phyloP scores from a whole-genome alignment of 2,113 vertebrate genomes.

The Phoxinus phoxinus region DNA sequence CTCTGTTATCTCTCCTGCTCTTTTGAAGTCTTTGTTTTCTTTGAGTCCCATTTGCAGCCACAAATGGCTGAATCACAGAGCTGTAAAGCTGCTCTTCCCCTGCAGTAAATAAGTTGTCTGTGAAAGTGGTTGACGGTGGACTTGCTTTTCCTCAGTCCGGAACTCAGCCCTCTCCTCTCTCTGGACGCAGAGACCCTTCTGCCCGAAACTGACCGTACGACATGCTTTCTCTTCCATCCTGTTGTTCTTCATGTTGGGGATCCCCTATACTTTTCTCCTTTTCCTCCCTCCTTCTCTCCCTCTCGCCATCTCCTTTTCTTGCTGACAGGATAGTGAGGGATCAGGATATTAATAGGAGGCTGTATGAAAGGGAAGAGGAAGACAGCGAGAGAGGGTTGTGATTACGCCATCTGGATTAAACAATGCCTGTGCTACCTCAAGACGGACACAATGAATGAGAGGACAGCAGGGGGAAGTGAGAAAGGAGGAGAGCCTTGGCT shows the following conservation, averaged over 20 bases:
- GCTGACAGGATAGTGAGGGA: slow-evolving; percentile 75
- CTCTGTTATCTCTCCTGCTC: neutral
- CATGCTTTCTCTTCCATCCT: slow-evolving; percentile 55
- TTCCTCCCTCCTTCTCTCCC: slow-evolving; percentile 51
- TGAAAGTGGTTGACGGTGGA: slow-evolving; percentile 40
- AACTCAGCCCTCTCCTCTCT: slow-evolving; percentile 44
- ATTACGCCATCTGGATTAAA: slow-evolving; percentile 75
- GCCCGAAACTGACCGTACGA: slow-evolving; percentile 37
- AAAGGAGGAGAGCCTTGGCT: neutral
- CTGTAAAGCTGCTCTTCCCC: slow-evolving; percentile 54
- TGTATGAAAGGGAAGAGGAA: slow-evolving; percentile 75
- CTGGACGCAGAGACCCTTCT: slow-evolving; percentile 33
- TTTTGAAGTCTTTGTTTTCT: slow-evolving; percentile 53
- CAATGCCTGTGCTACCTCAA: slow-evolving; percentile 70
- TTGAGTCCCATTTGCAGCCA: slow-evolving; percentile 57
- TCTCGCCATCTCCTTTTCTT: slow-evolving; percentile 71
- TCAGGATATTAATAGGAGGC: slow-evolving; percentile 77
- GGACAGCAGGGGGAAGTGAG: slow-evolving; percentile 27
- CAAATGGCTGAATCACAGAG: slow-evolving; percentile 57
- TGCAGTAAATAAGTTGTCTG: slow-evolving; percentile 54
- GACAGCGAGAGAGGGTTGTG: slow-evolving; percentile 69
- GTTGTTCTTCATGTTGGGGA: slow-evolving; percentile 52
- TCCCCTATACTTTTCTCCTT: slow-evolving; percentile 49
- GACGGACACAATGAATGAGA: slow-evolving; percentile 63
- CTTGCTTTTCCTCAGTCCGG: slow-evolving; percentile 34